These are phyloP conservation scores for Megalopta genalis DNA, from an alignment of 1,140 invertebrate genomes.

Conservation along the genomic window DNA sequence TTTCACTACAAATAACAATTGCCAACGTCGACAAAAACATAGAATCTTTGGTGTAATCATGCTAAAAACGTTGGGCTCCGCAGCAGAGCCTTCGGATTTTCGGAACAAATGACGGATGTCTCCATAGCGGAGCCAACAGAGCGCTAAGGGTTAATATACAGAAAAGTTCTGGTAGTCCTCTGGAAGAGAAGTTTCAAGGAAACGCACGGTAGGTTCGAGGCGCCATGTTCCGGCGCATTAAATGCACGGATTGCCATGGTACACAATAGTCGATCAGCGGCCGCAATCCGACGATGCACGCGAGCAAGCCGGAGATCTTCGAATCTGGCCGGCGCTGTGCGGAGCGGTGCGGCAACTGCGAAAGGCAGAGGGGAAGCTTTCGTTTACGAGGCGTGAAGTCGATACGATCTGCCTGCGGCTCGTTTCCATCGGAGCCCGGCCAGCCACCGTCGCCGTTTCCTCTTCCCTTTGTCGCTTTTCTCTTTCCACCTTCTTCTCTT, in stretches of 20 bases:
- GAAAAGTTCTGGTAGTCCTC: too few relatives aligned
- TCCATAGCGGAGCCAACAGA: too few relatives aligned
- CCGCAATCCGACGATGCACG: slow-evolving; percentile 16
- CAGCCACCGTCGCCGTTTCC: neutral
- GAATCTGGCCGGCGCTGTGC: slow-evolving; percentile 20
- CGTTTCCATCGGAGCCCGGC: slow-evolving; percentile 19
- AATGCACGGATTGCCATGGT: too few relatives aligned
- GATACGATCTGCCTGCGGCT: slow-evolving; percentile 40
- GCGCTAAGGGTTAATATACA: too few relatives aligned
- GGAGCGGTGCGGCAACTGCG: neutral
- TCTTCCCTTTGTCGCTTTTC: neutral
- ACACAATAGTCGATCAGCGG: neutral
- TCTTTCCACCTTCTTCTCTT: neutral
- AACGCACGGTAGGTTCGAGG: neutral
- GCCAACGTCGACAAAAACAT: too few relatives aligned
- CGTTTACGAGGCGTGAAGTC: slow-evolving; percentile 48
- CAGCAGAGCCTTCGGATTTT: too few relatives aligned
- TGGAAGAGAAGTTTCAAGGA: neutral
- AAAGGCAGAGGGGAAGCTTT: slow-evolving; percentile 39
- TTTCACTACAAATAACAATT: too few relatives aligned
- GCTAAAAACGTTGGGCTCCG: too few relatives aligned
- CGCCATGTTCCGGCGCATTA: neutral
- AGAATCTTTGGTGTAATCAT: too few relatives aligned
- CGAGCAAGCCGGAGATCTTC: slow-evolving; percentile 13
- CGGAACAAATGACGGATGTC: too few relatives aligned